These are phyloP conservation scores for Lordiphosa clarofinis DNA, from an alignment of 1,140 invertebrate species.

Conservation along the genomic window DNA sequence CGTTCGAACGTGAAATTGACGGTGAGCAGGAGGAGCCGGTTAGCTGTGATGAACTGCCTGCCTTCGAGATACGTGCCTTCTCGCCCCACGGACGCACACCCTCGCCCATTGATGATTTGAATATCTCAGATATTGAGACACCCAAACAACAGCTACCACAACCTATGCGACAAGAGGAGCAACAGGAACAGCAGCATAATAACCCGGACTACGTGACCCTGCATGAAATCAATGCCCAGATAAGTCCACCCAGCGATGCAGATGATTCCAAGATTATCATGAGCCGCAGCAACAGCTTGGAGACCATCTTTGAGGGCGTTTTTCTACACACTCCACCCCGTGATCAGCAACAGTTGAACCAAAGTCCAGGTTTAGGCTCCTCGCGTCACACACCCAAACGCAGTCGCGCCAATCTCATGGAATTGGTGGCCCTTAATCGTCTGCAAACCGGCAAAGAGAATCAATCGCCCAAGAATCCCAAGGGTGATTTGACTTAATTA, in stretches of 20 bases:
- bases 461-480: conserved; percentile 41
- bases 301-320: conserved; percentile 75
- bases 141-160: conserved; percentile 35
- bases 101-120: conserved; percentile 67
- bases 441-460: conserved; percentile 53
- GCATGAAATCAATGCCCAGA: conserved; percentile 73
- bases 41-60: conserved; percentile 63
- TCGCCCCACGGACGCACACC: conserved; percentile 70
- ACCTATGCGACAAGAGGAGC: conserved; percentile 2
- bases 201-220: conserved; percentile 69
- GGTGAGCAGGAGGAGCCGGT: conserved; percentile 18
- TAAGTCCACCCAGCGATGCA: conserved; percentile 63
- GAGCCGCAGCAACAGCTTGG: conserved; percentile 50
- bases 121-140: conserved; percentile 43
- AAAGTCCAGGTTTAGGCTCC: conserved; percentile 14
- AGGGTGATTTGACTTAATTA: conserved; percentile 38
- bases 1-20: conserved; percentile 57
- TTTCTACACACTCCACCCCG: conserved; percentile 72
- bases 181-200: conserved; percentile 22
- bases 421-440: conserved; percentile 62
- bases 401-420: conserved; percentile 56
- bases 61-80: conserved; percentile 66
- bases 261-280: conserved; percentile 30
- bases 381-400: conserved; percentile 51
- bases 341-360: conserved; percentile 31